These are phyloP conservation scores for Smutsia temminckii DNA, from an alignment of 2,797 vertebrate genomes.

Conservation along the genomic window DNA sequence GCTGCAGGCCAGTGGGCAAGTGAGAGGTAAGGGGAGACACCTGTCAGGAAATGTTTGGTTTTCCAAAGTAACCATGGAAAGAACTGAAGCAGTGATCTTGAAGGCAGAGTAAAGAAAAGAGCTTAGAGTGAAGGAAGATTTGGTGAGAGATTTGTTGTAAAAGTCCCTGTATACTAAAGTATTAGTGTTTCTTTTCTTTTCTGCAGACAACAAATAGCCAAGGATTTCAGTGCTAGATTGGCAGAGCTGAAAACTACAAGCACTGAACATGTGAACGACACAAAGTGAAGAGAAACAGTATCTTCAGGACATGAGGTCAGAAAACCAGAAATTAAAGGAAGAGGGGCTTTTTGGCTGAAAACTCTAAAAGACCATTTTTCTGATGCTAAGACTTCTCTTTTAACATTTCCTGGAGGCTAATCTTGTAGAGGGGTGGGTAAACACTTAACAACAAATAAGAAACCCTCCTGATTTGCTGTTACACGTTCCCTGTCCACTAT, in stretches of 20 bases:
- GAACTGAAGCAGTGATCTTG: neutral
- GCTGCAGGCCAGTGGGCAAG: neutral
- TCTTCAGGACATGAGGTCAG: constrained; percentile 92
- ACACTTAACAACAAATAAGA: neutral
- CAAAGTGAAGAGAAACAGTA: constrained; percentile 90
- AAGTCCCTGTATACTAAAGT: neutral
- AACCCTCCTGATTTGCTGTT: neutral
- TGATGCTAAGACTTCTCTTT: neutral
- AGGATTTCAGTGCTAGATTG: constrained; percentile 87
- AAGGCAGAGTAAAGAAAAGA: neutral
- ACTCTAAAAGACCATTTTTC: neutral
- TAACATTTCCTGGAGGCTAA: neutral
- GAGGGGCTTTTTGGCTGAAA: neutral
- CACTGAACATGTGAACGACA: constrained; percentile 88
- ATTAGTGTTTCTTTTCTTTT: neutral
- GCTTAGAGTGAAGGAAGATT: neutral
- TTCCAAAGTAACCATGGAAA: neutral
- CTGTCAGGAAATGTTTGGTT: neutral
- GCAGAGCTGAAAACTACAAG: constrained; percentile 87
- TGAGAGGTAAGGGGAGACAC: neutral
- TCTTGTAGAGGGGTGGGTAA: neutral
- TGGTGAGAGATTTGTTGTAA: neutral
- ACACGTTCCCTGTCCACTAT: too few species aligned
- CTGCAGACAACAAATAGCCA: constrained; percentile 93
- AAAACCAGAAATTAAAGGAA: constrained; percentile 67